These are phyloP conservation scores for Ivindomyrus marchei DNA, from an alignment of 2,113 vertebrate genomes.

Conservation along the genomic window DNA sequence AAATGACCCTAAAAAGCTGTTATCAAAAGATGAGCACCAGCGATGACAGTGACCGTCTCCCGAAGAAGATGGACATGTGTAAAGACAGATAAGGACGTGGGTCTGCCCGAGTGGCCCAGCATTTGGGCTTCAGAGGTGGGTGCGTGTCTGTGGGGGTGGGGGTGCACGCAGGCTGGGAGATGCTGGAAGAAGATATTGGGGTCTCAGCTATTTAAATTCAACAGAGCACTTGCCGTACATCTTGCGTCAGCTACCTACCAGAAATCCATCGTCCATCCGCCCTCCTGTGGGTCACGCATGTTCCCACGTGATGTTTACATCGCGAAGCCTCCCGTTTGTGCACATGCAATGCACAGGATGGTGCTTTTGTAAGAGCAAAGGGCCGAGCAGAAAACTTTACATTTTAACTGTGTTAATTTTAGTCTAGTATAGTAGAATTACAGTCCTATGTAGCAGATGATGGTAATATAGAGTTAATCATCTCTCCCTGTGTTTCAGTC, in stretches of 20 bases:
- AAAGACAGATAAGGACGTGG: neutral
- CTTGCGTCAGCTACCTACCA: neutral
- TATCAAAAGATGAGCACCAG: neutral
- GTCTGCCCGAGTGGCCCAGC: neutral
- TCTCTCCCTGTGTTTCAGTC: neutral
- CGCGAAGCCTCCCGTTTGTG: neutral
- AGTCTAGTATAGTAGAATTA: neutral
- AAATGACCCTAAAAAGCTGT: neutral
- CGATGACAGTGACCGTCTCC: neutral
- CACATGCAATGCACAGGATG: neutral
- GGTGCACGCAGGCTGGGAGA: neutral
- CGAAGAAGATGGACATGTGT: neutral
- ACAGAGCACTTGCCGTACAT: neutral
- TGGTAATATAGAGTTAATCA: neutral
- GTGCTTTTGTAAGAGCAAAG: neutral
- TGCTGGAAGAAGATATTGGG: neutral
- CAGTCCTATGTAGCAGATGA: neutral
- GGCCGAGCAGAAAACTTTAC: neutral
- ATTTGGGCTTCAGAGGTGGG: neutral
- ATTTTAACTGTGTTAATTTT: neutral
- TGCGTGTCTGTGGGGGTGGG: neutral
- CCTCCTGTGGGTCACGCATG: neutral
- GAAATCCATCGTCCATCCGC: neutral
- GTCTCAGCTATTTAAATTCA: neutral
- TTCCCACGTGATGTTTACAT: neutral